Evolutionary conservation across 2,888 invertebrate genomes (phyloP), one percentile per base, ranked within the genome.

Genomic region (Dasysyrphus tricinctus): DNA sequence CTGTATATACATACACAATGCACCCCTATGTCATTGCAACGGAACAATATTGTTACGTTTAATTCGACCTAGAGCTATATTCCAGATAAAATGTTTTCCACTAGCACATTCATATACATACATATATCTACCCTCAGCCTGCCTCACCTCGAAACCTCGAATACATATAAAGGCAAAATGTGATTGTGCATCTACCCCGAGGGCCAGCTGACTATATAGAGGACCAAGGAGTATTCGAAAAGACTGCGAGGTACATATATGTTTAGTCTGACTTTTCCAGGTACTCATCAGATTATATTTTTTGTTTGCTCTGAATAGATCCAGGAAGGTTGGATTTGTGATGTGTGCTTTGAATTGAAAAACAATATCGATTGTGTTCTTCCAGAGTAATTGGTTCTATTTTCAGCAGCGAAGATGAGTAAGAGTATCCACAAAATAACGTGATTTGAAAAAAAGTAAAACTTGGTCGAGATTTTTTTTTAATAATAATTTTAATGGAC

Each of bases 51-150:
- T 82, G 72, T 78, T 77, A 77, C 73, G 77, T 77, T 82, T 67
- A 39, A 77, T 61, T 67, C 77, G 73, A 73, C 81, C 81, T 78
- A 78, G 77, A 81, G 72, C 70, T 54, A 32, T 57, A 77, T 65
- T 72, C 32, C 63, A 81, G 72, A 81, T 80, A 80, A 59, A 72
- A 42, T 72, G 37, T 72, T 75, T 82, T 44, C 72, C 67, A 72
- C 65, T 54, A 73, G 61, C 44, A 51, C 14, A 54, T 24, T 24
- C 32, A 32, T 7, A 32, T 32, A 32, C 32, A 32, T 1, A 32
- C n/a, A n/a, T n/a, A n/a, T n/a, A n/a, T n/a, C n/a, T 7, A 6
- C 32, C 7, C 32, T 32, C 32, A 6, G 6, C 7, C 32, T 32
- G 32, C 32, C 32, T 32, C 32, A 5, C 32, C 32, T 32, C 0